phyloP scores from a whole-genome alignment of 2,888 invertebrate genomes.

The Agonopterix heracliana region DNA sequence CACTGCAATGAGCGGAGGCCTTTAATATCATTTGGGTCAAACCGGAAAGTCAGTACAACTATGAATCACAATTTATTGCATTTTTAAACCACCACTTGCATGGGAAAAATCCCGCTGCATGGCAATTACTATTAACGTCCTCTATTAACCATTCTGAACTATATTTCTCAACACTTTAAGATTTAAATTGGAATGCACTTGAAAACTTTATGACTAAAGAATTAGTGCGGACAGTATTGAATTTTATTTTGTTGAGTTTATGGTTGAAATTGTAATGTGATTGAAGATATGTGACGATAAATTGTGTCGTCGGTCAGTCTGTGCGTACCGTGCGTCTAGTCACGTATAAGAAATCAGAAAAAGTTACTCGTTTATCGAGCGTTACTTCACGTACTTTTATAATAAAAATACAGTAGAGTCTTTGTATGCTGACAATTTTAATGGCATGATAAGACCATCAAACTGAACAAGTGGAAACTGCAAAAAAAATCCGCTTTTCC shows the following conservation, averaged over 20 bases:
- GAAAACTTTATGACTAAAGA: background rate
- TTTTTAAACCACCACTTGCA: background rate
- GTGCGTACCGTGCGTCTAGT: slow-evolving; percentile 21
- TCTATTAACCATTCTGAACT: background rate
- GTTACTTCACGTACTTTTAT: background rate
- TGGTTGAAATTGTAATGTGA: no score
- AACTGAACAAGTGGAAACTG: no score
- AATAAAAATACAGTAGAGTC: background rate
- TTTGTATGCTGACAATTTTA: no score
- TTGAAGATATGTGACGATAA: no score
- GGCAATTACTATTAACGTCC: no score
- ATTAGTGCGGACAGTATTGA: no score
- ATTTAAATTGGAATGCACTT: background rate
- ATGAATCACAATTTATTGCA: background rate
- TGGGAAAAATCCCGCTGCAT: slow-evolving; percentile 1
- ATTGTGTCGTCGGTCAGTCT: slow-evolving; percentile 27
- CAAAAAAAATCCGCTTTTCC: no score
- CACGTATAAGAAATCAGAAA: slow-evolving; percentile 16
- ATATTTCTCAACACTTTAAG: background rate
- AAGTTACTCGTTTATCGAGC: background rate
- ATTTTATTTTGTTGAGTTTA: no score
- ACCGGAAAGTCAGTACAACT: no score
- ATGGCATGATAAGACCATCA: no score
- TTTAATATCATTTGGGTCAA: no score
- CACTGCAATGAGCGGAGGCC: no score